Base-by-base conservation (phyloP, 2,113 vertebrate genomes). In the Hyperoodon ampullatus region DNA sequence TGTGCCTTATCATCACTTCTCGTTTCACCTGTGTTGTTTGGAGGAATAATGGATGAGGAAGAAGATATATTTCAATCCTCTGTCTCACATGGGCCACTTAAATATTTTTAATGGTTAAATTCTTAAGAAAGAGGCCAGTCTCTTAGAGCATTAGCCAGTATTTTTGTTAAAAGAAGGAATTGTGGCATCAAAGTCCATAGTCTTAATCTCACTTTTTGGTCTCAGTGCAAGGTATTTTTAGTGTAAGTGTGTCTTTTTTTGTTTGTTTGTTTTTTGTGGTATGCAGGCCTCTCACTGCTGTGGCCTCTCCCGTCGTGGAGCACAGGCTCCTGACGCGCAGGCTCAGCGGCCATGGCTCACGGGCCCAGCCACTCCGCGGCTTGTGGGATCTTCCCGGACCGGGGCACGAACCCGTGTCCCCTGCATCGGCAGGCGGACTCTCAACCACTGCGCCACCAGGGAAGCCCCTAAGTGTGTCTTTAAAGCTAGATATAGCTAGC, bases 131-230 rank as follows among this genome's bases (percentile, higher is more conserved):
- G 30, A 82, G 39, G 61, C 23, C 28, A 83, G 0, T 35, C 28
- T 77, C 61, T 88, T 70, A 75, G 28, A 71, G 66, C 70, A 83
- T 55, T 77, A 83, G 77, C 77, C 33, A 44, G 8, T 81, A 53
- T 39, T 75, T 75, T 77, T 75, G 7, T 87, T 68, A 75, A 66
- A 68, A 88, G 65, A 35, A 78, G 24, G 42, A 77, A 84, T 35
- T 60, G 63, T 78, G 26, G 28, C 28, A 47, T 78, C 35, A 30
- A 16, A 35, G 24, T 21, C 61, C n/a, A 1, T 70, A 19, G 12
- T 83, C 60, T 83, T 50, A 15, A 74, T 72, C n/a, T 72, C 42
- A 86, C 24, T 39, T 71, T 88, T 96, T 93, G 35, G 87, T 81
- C 30, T 86, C 14, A 65, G 2, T 53, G 6, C 35, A 86, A 66